Evolutionary conservation across 2,113 vertebrate species (phyloP).

Genomic region (Elephantulus edwardii): DNA sequence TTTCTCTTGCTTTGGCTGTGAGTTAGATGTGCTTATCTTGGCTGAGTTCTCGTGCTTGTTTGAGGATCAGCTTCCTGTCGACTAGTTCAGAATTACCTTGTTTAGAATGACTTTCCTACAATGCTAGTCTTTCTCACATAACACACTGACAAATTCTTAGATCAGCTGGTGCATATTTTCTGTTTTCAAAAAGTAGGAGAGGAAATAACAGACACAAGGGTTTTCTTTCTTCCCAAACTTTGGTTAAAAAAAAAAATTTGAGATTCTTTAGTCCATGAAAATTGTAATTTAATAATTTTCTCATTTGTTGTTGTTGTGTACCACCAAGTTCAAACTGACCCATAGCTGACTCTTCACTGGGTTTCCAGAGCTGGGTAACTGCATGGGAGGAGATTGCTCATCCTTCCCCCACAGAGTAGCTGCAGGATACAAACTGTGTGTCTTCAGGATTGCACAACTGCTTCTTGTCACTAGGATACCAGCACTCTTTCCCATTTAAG

Average conservation of each 20-base stretch:
- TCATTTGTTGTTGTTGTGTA: no score
- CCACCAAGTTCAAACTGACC: no score
- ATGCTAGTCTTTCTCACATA: background rate
- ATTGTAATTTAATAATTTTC: no score
- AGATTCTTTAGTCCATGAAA: background rate
- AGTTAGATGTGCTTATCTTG: background rate
- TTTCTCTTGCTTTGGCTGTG: background rate
- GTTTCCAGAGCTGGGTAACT: no score
- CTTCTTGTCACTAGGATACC: no score
- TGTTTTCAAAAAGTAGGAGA: background rate
- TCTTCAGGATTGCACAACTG: no score
- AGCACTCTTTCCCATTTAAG: background rate
- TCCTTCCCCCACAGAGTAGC: no score
- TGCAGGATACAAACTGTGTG: no score
- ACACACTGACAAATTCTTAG: background rate
- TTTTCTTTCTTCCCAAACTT: background rate
- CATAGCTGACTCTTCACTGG: no score
- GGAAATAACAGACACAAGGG: background rate
- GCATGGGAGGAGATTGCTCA: no score
- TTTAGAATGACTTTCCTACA: no score
- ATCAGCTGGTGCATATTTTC: background rate
- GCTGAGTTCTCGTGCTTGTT: background rate
- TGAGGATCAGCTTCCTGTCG: background rate
- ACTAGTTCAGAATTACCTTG: background rate
- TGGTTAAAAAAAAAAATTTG: background rate